Base-by-base conservation (phyloP, 2,113 vertebrate genomes). In the Columba livia region DNA sequence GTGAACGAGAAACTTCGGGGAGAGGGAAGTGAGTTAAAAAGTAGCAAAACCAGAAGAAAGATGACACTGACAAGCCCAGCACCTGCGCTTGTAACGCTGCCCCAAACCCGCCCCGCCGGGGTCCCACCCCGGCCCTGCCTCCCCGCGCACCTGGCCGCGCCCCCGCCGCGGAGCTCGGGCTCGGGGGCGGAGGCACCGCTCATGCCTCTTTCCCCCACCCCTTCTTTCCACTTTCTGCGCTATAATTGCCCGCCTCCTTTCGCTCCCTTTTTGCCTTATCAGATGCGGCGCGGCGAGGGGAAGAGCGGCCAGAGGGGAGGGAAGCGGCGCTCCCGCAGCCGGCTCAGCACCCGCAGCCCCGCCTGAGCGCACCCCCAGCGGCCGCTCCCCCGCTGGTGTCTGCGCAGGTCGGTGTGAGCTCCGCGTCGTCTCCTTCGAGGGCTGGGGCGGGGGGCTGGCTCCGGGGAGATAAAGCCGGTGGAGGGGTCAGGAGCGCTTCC, bases 221-320 rank as follows among this genome's bases (percentile, higher is more conserved):
- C 61, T 66, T 50, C 71, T 58, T 94, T 91, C 93, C 96, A 95
- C 89, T 95, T 95, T 97, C 96, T 86, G 60, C 60, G 78, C 51
- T 95, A 85, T 96, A 96, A 95, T 51, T 94, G 95, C 93, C 96
- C 90, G 95, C 94, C 90, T 96, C 86, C 66, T 91, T 75, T 89
- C 94, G 26, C 71, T 78, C 2, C 65, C 20, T 65, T 87, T 58
- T 89, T 65, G 47, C 47, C 47, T 95, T 78, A 80, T 96, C 95
- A 29, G 89, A 91, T 82, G 85, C 88, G 62, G 84, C 64, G 78
- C 90, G 17, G 78, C 32, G 72, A 75, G 23, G 51, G 53, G 53
- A 60, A 44, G 82, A 57, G 85, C 54, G 38, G 71, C 32, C 40
- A 44, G 81, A 34, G 54, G 31, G 62, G 47, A 77, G 71, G 64